Evolutionary conservation across 2,797 vertebrate species (phyloP).

Genomic region (Benthosema pterotum): DNA sequence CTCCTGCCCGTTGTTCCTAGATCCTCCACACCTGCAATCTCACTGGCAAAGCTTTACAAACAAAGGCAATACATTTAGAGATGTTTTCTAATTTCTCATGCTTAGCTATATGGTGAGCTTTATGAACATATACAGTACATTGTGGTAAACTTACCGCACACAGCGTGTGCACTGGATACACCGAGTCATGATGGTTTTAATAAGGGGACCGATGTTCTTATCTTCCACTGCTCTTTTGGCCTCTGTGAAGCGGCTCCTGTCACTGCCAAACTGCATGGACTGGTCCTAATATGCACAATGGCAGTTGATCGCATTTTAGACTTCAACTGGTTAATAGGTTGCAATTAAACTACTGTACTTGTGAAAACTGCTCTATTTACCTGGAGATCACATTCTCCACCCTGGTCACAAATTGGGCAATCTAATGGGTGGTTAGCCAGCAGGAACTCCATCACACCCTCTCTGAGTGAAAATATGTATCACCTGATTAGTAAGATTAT

Average conservation of each 20-base stretch:
- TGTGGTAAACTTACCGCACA: constrained; percentile 3
- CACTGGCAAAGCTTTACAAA: constrained; percentile 87
- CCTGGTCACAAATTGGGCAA: constrained; percentile 88
- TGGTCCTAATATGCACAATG: constrained; percentile 30
- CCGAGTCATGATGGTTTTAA: constrained; percentile 73
- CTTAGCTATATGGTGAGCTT: constrained; percentile 13
- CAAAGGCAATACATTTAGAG: constrained; percentile 15
- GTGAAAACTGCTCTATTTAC: constrained; percentile 64
- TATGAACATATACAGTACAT: neutral
- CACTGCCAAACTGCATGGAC: constrained; percentile 77
- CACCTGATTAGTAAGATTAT: too few relatives aligned
- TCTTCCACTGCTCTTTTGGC: constrained; percentile 84
- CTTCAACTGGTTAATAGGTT: neutral
- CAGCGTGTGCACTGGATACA: too few relatives aligned
- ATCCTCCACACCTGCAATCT: constrained; percentile 91
- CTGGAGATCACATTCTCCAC: constrained; percentile 88
- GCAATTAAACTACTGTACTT: neutral
- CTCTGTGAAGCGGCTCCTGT: constrained; percentile 84
- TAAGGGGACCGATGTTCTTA: constrained; percentile 84
- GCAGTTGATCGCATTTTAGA: constrained; percentile 48
- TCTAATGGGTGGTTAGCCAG: constrained; percentile 87
- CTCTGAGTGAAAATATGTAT: constrained; percentile 68
- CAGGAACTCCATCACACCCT: constrained; percentile 88
- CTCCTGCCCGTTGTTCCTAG: constrained; percentile 90
- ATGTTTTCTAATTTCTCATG: neutral